Base-by-base conservation (phyloP, 2,888 invertebrate species). In the Geotrupes spiniger region DNA sequence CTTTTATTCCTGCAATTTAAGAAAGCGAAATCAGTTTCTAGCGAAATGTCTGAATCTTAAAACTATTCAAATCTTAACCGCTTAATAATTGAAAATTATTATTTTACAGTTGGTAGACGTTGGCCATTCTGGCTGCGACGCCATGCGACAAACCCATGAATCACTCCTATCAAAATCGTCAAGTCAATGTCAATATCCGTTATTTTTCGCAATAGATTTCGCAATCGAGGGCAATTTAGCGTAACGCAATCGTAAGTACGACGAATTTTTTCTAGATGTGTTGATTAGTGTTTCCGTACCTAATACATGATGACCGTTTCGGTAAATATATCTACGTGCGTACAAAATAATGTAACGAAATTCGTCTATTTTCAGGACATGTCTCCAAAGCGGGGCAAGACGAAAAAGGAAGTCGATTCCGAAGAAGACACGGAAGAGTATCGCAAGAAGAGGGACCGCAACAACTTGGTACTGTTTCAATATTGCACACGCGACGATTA, bases 381-480 rank as follows among this genome's bases (percentile, higher is more conserved):
- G 69, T 62, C 72, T 17, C 63, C 64, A 5, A 63, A 68, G 57
- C 63, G 60, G 51, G 57, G 61, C 16, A 72, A 70, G 54, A 67
- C 63, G 42, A 66, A 75, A 36, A 76, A 75, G 9, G 76, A 78
- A 47, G 79, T 80, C 46, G 85, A 85, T 53, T 79, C 78, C 8
- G 82, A 83, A 40, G 84, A 78, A 25, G 78, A 84, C 58, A 85
- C 84, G 37, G 82, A 82, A 41, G 86, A 73, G 49, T 90, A 90
- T 64, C 77, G 88, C 50, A 81, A 79, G 57, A 80, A 83, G 42
- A 75, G 90, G 26, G 88, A 89, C 63, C 79, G 87, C 62, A 90
- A 90, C 73, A 90, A 90, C 73, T 80, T 85, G 78, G 87, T 85
- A 73, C n/a, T n/a, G n/a, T n/a, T n/a, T n/a, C n/a, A n/a, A n/a